Base-by-base conservation (phyloP, 2,888 invertebrate species). In the Rotaria sp. region DNA sequence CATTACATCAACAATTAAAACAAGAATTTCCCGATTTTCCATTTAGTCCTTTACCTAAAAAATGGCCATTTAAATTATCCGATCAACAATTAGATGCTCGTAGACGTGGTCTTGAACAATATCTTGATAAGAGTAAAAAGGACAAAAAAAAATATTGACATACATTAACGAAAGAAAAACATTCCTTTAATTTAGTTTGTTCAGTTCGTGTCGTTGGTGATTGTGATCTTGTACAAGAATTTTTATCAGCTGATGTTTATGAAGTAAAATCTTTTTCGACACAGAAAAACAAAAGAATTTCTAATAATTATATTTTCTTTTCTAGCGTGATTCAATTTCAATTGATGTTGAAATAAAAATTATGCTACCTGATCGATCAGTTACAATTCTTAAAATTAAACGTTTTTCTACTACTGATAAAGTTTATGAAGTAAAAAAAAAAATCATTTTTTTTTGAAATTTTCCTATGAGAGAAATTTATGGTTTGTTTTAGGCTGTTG, bases 201-300 rank as follows among this genome's bases (percentile, higher is more conserved):
- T 96, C 98, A 15, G 96, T 99, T 30, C 93, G 97, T 67, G 97
- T 98, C 52, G 97, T 99, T 90, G 98, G 97, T 0, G 99, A 99
- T 90, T 95, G 95, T 89, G 97, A 97, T 90, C 94, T 96, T 4
- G 96, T 99, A 91, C 98, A 98, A 92, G 97, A 97, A 91, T 98
- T 98, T 92, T 93, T 98, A 30, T 96, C 80, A 45, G 80, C 45
- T 10, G 80, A 80, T 45, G 80, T 80, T 80, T 45, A 80, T 45
- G 80, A 80, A 45, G 80, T 80, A 80, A n/a, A 80, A 15, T 35
- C 3, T n/a, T n/a, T 74, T 74, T 45, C 57, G 15, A 26, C 11
- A 13, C 24, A 30, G 26, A 41, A 38, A 11, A 84, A 88, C 7
- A 89, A 87, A 15, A 5, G 18, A 45, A 45, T 45, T 10, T n/a